A percentile compares a stretch with the other conserved stretches of the same genome.
Evolutionary conservation across 1,140 invertebrate genomes (phyloP).

Genomic region (Hycleus cichorii): DNA sequence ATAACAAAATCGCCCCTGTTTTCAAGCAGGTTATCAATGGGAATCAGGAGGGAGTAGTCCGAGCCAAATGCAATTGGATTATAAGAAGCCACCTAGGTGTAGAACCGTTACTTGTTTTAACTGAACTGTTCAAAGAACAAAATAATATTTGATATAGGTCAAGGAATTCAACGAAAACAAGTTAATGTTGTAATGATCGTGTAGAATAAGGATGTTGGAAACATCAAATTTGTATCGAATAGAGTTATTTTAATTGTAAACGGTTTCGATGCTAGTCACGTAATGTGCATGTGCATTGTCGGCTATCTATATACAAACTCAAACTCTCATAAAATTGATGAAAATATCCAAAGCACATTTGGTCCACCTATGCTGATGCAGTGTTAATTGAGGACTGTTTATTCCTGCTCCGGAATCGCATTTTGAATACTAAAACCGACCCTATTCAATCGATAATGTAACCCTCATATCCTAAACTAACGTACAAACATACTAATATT

Average conservation of each 20-base stretch:
- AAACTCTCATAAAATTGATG: neutral
- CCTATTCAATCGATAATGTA: slow-evolving; percentile 10
- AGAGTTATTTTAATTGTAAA: neutral
- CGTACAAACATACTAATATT: too few relatives aligned
- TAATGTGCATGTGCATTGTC: slow-evolving; percentile 18
- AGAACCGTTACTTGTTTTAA: too few relatives aligned
- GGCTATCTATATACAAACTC: neutral
- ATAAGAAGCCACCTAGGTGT: too few relatives aligned
- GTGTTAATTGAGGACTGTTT: slow-evolving; percentile 33
- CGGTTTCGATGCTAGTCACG: slow-evolving; percentile 23
- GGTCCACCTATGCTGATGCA: slow-evolving; percentile 20
- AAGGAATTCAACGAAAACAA: too few relatives aligned
- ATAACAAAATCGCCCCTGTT: slow-evolving; percentile 10
- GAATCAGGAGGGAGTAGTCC: slow-evolving; percentile 2
- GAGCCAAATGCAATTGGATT: neutral
- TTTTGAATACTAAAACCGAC: slow-evolving; percentile 19
- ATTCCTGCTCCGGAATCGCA: slow-evolving; percentile 19
- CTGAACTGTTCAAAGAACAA: too few relatives aligned
- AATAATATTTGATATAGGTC: too few relatives aligned
- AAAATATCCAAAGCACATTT: slow-evolving; percentile 2
- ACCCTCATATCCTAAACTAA: neutral
- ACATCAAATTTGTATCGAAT: too few relatives aligned
- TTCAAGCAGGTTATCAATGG: slow-evolving; percentile 1
- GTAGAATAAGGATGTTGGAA: too few relatives aligned
- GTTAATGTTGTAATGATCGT: too few relatives aligned